These are phyloP conservation scores for Tipula unca DNA, from an alignment of 2,888 invertebrate species.

Conservation along the genomic window DNA sequence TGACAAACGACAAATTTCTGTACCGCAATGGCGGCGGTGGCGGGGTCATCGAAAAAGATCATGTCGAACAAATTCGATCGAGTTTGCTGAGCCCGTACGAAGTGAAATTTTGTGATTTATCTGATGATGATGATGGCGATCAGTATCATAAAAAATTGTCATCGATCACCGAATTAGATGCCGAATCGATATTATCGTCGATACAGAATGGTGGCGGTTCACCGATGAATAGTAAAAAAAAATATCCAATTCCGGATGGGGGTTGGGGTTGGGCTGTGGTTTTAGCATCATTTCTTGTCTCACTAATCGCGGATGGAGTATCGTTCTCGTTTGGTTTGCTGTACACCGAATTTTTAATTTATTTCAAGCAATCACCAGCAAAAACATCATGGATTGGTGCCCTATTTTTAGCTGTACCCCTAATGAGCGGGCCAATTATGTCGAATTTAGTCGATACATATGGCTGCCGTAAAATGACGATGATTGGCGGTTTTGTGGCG, in stretches of 20 bases:
- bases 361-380: conserved; percentile 72
- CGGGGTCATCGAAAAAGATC: not conserved
- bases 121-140: conserved; percentile 29
- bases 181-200: conserved; percentile 38
- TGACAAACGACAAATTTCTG: not conserved
- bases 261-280: conserved; percentile 56
- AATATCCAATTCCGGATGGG: conserved; percentile 40
- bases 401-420: conserved; percentile 80
- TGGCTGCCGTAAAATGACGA: conserved; percentile 72
- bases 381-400: conserved; percentile 88
- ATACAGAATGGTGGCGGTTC: conserved; percentile 26
- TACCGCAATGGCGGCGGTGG: not conserved
- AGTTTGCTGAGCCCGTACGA: conserved; percentile 27
- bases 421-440: conserved; percentile 75
- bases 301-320: conserved; percentile 86
- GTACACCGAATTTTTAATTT: conserved; percentile 70
- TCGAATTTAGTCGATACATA: conserved; percentile 77
- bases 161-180: conserved; percentile 35
- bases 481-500: conserved; percentile 62
- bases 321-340: conserved; percentile 89
- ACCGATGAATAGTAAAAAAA: conserved; percentile 33
- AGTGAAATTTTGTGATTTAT: conserved; percentile 40
- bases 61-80: not conserved
- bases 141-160: conserved; percentile 36
- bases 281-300: conserved; percentile 71